Evolutionary conservation across 2,888 invertebrate genomes (phyloP).

Genomic region (Caenorhabditis japonica): DNA sequence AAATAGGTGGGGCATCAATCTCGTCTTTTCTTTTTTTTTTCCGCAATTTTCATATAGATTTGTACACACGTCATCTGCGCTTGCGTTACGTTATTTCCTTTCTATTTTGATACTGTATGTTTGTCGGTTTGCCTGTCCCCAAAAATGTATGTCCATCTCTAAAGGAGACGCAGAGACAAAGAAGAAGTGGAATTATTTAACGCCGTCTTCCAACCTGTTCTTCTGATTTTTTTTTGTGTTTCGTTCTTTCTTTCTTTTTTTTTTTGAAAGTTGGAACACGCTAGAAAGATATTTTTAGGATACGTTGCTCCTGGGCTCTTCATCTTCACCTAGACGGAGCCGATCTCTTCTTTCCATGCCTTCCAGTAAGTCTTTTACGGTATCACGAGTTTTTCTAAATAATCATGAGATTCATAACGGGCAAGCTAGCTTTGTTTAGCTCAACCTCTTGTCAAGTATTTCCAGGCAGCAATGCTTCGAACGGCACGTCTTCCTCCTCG

Average conservation of each 20-base stretch:
- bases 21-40: conserved; percentile 1
- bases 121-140: too few species aligned
- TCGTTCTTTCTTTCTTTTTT: too few species aligned
- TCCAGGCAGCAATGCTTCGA: conserved; percentile 47
- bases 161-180: not conserved
- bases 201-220: conserved; percentile 24
- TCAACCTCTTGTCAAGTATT: not conserved
- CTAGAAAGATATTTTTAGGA: too few species aligned
- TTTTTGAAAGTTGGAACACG: too few species aligned
- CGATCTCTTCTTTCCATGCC: conserved; percentile 16
- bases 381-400: not conserved
- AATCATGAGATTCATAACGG: too few species aligned
- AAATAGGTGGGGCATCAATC: conserved; percentile 12
- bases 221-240: not conserved
- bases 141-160: too few species aligned
- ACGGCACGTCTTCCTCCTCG: conserved; percentile 42
- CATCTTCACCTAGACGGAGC: too few species aligned
- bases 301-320: too few species aligned
- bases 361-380: conserved; percentile 35
- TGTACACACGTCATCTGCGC: too few species aligned
- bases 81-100: too few species aligned
- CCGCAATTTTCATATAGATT: not conserved
- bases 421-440: too few species aligned
- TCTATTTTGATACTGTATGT: too few species aligned
- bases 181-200: conserved; percentile 41